These are phyloP conservation scores for Rhineura floridana DNA, from an alignment of 2,113 vertebrate genomes.

Conservation along the genomic window DNA sequence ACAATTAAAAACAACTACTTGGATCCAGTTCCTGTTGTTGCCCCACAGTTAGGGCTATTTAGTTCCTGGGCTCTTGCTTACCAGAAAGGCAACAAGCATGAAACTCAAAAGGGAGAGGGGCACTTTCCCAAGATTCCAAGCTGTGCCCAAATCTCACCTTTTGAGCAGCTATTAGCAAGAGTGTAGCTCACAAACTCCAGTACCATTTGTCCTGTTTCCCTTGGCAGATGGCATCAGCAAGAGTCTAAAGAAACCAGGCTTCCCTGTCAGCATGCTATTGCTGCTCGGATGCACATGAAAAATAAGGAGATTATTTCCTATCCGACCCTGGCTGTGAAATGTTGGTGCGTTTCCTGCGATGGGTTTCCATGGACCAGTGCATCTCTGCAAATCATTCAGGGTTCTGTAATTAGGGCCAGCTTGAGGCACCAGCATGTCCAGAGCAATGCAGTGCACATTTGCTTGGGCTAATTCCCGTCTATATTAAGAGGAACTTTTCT, in stretches of 20 bases:
- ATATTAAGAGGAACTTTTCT: neutral
- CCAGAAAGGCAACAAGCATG: neutral
- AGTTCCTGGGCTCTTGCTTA: neutral
- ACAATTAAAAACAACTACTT: no score
- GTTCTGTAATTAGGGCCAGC: neutral
- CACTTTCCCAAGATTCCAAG: neutral
- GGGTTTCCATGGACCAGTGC: neutral
- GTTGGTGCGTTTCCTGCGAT: slow-evolving; percentile 1
- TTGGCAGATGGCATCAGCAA: slow-evolving; percentile 53
- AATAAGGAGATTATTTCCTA: slow-evolving; percentile 26
- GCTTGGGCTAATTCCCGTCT: neutral
- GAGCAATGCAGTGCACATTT: neutral
- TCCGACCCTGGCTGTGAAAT: neutral
- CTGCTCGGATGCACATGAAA: accelerated
- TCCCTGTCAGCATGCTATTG: neutral
- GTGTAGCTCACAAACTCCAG: slow-evolving; percentile 21
- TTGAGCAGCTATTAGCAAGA: neutral
- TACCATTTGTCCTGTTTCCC: accelerated
- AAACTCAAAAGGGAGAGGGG: neutral
- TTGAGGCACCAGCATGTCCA: neutral
- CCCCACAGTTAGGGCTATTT: neutral
- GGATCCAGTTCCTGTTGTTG: neutral
- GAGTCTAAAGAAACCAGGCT: neutral
- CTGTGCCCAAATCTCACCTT: neutral
- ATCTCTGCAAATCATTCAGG: neutral